A percentile compares a stretch with the other conserved stretches of the same genome.
These are phyloP conservation scores for Drosophila rellima DNA, from an alignment of 2,888 invertebrate species.

Conservation along the genomic window DNA sequence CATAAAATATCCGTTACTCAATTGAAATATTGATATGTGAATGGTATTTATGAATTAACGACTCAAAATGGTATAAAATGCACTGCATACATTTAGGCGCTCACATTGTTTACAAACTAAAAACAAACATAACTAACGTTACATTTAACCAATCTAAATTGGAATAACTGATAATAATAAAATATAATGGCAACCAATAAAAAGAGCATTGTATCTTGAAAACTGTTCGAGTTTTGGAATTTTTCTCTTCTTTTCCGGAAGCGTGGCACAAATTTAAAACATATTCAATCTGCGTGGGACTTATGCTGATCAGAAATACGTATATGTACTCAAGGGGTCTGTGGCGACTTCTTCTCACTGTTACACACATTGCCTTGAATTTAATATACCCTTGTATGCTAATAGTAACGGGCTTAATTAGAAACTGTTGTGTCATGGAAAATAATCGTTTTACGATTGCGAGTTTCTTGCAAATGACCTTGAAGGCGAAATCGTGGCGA, in stretches of 20 bases:
- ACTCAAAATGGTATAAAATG: not conserved
- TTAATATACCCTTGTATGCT: not conserved
- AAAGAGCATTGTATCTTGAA: too few relatives aligned
- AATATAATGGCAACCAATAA: not conserved
- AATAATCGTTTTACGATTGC: constrained; percentile 12
- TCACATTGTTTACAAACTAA: not conserved
- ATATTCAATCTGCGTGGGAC: too few relatives aligned
- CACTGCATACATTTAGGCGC: not conserved
- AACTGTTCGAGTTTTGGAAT: too few relatives aligned
- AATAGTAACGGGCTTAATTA: not conserved
- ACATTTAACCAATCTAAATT: not conserved
- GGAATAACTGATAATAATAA: not conserved
- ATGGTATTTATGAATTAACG: not conserved
- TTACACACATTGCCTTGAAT: too few relatives aligned
- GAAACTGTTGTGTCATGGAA: constrained; percentile 22
- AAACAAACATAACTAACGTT: not conserved
- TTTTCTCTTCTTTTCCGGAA: too few relatives aligned
- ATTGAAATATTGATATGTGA: not conserved
- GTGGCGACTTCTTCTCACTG: too few relatives aligned
- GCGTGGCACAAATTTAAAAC: not conserved
- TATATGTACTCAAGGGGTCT: too few relatives aligned
- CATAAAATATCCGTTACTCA: not conserved
- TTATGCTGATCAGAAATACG: too few relatives aligned
- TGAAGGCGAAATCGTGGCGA: constrained; percentile 16
- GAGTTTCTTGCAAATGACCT: not conserved